Evolutionary conservation across 2,888 invertebrate genomes (phyloP), one percentile per base, ranked within the genome.

Genomic region (Apantesis nais): DNA sequence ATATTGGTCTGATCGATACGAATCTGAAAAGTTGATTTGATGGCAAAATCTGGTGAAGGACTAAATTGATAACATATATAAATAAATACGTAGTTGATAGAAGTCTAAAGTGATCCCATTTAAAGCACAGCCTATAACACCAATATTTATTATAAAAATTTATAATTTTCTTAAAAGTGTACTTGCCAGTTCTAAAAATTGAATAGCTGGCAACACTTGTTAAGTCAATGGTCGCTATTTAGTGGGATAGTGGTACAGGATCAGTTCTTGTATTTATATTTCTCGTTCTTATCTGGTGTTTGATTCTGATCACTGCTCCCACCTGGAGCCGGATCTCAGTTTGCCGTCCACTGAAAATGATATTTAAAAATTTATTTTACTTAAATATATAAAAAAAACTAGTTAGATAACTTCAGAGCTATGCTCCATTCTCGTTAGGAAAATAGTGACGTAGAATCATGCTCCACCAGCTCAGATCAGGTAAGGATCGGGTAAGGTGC

Each of bases 221-320:
- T 4, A 41, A 66, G 41, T 60, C n/a, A 25, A 48, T 61, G 61
- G 44, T 58, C 25, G 63, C 25, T 16, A 25, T 31, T 25, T 64
- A 64, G 66, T 67, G 25, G 64, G 62, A 52, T 25, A 61, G 63
- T 65, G 2, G 52, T 66, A n/a, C 55, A 65, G 62, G 67, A 71
- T 90, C 81, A 92, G 80, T 92, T 92, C 76, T 86, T 91, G 74
- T 91, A 92, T 84, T 87, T 89, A 75, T 90, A 90, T 83, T 85
- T 89, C 22, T 89, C 86, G 62, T 79, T 74, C 55, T 83, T 82
- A 60, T 82, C 75, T 73, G 76, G 48, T 58, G 48, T 66, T 48
- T 48, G 74, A 74, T 64, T 70, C 37, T 67, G 73, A 74, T 70
- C 70, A 71, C 83, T 73, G 75, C 83, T 83, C 67, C 83, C 86